These are phyloP conservation scores for Carduelis carduelis DNA, from an alignment of 2,797 vertebrate species.

Conservation along the genomic window DNA sequence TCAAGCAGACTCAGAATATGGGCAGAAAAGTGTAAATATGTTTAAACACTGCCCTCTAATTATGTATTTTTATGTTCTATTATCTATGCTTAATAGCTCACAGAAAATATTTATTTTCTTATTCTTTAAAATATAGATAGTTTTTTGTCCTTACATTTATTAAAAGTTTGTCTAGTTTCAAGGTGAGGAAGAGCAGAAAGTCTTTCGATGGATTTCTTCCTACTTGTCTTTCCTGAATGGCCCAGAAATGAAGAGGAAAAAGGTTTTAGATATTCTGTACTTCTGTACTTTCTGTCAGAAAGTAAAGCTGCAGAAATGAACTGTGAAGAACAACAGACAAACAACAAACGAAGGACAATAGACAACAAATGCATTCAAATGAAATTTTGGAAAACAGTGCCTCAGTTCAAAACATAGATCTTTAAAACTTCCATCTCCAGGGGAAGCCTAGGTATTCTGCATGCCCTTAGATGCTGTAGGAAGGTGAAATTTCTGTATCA, in stretches of 20 bases:
- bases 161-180: background rate
- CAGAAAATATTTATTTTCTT: background rate
- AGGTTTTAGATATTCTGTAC: background rate
- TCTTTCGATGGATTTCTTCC: background rate
- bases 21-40: background rate
- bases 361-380: background rate
- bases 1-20: background rate
- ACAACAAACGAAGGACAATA: background rate
- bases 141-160: background rate
- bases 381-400: background rate
- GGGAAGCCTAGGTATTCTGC: background rate
- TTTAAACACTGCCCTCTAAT: background rate
- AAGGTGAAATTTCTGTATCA: background rate
- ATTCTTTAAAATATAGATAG: background rate
- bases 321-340: background rate
- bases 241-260: fast-evolving
- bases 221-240: background rate
- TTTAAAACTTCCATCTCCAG: background rate
- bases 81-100: background rate
- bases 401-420: background rate
- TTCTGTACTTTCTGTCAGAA: background rate
- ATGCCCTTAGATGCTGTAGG: background rate
- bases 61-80: background rate
- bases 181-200: background rate
- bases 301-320: background rate